These are phyloP conservation scores for Microcaecilia unicolor DNA, from an alignment of 2,797 vertebrate species.

Conservation along the genomic window DNA sequence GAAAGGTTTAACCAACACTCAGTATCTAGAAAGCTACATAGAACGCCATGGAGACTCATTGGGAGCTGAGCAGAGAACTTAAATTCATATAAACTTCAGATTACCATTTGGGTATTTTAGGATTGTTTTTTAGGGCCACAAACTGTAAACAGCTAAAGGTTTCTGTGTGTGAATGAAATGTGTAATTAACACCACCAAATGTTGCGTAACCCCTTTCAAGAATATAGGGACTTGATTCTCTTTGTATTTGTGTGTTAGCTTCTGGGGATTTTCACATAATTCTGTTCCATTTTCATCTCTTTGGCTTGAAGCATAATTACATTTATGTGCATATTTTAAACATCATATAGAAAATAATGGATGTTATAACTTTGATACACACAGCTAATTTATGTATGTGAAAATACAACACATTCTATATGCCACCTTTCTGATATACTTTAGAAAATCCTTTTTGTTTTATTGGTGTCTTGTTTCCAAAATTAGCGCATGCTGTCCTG, in stretches of 20 bases:
- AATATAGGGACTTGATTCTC: conserved; percentile 8
- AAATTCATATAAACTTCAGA: too few relatives aligned
- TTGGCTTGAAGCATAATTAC: conserved; percentile 1
- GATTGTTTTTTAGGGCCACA: too few relatives aligned
- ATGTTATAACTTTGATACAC: conserved; percentile 1
- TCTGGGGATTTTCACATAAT: conserved; percentile 3
- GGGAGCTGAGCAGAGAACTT: too few relatives aligned
- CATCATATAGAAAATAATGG: conserved; percentile 9
- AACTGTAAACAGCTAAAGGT: too few relatives aligned
- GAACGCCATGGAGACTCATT: too few relatives aligned
- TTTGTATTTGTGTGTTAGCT: conserved; percentile 7
- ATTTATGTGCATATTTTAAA: not conserved
- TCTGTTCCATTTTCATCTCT: conserved; percentile 2
- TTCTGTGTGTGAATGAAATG: too few relatives aligned
- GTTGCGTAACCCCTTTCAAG: conserved; percentile 10
- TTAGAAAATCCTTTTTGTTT: not conserved
- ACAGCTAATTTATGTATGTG: not conserved
- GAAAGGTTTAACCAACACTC: conserved; percentile 26
- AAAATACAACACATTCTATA: conserved; percentile 6
- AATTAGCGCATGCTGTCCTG: not conserved
- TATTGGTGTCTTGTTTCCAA: conserved; percentile 4
- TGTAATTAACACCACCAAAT: too few relatives aligned
- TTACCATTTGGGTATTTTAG: too few relatives aligned
- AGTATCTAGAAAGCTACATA: conserved; percentile 9
- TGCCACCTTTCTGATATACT: conserved; percentile 9